A percentile compares a stretch with the other conserved stretches of the same genome.
Conservation (phyloP, 2,113 vertebrate species). For the Rhinolophus ferrumequinum region DNA sequence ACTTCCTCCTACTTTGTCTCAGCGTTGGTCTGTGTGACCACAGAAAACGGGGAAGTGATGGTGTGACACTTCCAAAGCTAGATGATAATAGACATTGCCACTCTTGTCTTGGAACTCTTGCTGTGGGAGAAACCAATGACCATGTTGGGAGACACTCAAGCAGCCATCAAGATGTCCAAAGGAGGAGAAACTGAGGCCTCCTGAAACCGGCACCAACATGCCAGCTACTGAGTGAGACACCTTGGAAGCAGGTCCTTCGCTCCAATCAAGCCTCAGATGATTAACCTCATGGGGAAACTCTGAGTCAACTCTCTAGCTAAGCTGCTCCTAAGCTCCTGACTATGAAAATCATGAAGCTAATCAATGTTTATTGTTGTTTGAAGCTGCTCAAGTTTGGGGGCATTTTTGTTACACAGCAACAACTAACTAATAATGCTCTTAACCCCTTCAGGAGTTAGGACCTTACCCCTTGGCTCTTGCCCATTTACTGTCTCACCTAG, state of each 20-base stretch:
- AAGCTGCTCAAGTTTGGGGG: background rate
- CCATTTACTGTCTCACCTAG: background rate
- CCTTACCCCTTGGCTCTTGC: background rate
- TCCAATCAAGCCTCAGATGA: background rate
- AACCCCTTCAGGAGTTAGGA: background rate
- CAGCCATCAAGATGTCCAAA: background rate
- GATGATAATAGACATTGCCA: background rate
- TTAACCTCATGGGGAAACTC: background rate
- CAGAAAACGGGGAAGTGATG: background rate
- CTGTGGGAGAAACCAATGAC: background rate
- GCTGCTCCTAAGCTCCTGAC: background rate
- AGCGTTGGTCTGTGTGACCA: background rate
- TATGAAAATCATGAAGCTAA: background rate
- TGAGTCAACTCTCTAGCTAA: background rate
- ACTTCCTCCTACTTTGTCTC: background rate
- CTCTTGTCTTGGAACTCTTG: background rate
- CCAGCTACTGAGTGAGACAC: background rate
- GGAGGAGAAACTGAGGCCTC: background rate
- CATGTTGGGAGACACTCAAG: background rate
- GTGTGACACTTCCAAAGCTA: background rate
- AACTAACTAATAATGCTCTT: background rate
- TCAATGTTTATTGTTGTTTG: background rate
- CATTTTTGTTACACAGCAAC: slow-evolving; percentile 18
- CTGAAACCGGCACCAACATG: background rate
- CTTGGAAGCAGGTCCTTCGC: background rate